These are phyloP conservation scores for Pachliopta kotzebuea DNA, from an alignment of 2,888 invertebrate species.

Conservation along the genomic window DNA sequence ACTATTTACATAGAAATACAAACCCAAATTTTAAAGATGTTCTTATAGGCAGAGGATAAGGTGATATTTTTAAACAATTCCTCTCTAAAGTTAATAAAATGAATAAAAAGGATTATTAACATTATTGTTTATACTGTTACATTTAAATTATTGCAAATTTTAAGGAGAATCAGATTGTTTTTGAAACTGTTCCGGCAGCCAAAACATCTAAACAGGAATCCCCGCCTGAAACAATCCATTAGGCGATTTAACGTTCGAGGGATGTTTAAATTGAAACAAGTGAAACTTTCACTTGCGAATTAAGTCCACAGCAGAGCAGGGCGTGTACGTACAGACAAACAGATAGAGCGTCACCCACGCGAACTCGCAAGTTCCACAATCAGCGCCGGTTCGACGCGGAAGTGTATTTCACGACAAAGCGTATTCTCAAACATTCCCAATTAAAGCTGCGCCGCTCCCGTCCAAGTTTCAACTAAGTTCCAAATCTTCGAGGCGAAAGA, in stretches of 20 bases:
- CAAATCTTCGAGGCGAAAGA: slow-evolving; percentile 74
- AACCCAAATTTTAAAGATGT: too few relatives aligned
- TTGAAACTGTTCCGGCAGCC: background rate
- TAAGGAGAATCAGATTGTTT: background rate
- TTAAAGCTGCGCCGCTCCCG: slow-evolving; percentile 73
- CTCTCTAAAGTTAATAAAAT: too few relatives aligned
- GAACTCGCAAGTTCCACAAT: slow-evolving; percentile 50
- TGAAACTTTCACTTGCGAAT: slow-evolving; percentile 13
- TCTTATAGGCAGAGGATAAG: too few relatives aligned
- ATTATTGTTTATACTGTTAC: background rate
- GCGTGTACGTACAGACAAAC: slow-evolving; percentile 13
- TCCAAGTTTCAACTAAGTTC: slow-evolving; percentile 66
- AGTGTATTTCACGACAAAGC: slow-evolving; percentile 67
- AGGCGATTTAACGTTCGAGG: slow-evolving; percentile 11
- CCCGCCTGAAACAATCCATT: slow-evolving; percentile 13
- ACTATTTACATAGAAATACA: too few relatives aligned
- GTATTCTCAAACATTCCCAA: slow-evolving; percentile 75
- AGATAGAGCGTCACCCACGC: slow-evolving; percentile 31
- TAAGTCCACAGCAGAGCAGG: slow-evolving; percentile 4
- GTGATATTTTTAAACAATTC: too few relatives aligned
- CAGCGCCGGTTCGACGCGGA: slow-evolving; percentile 47
- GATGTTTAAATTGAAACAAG: slow-evolving; percentile 21
- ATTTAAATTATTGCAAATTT: background rate
- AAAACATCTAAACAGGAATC: background rate
- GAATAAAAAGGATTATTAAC: too few relatives aligned